Base-by-base conservation (phyloP, 1,140 invertebrate species). In the Papilio machaon region DNA sequence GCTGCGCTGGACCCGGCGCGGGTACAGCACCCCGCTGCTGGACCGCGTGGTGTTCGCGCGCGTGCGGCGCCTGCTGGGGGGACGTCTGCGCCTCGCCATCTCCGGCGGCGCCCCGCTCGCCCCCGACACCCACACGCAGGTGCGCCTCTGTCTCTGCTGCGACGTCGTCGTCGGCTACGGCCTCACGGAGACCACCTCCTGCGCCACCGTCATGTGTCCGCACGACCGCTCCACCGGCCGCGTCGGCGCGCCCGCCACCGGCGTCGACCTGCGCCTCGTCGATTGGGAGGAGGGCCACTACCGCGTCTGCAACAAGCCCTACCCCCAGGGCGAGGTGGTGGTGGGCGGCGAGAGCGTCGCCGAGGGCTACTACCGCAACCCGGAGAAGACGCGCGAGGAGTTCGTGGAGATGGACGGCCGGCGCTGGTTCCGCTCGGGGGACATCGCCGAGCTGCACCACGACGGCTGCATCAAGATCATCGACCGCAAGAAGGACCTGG, bases 211-310 rank as follows among this genome's bases (percentile, higher is more conserved):
- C 79, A 97, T 98, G 96, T 97, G 98, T 91, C 94, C 97, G 97
- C 85, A 86, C 84, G 88, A 90, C 89, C 86, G 91, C 80, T 92
- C 91, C 10, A 94, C 94, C 0, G 99, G 99, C 54, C 96, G 98
- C 89, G 98, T 99, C 80, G 99, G 99, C 73, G 97, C 97, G 75
- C 98, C 99, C 10, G 96, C 98, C 75, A 97, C 97, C 6, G 97
- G 98, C 82, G 97, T 97, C 90, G 97, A 99, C 90, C 97, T 99
- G 84, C 96, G 96, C 86, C 95, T 99, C 60, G 96, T 98, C 70
- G 97, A 98, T 95, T 99, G 99, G 99, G 97, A 98, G 87, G 99
- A 99, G 95, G 99, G 98, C 91, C 96, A 97, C 89, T 99, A 99
- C 95, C 96, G 96, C 80, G 96, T 98, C 11, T 97, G 96, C 10